Conservation (phyloP, 2,797 vertebrate genomes). For the Hippocampus kuda region DNA sequence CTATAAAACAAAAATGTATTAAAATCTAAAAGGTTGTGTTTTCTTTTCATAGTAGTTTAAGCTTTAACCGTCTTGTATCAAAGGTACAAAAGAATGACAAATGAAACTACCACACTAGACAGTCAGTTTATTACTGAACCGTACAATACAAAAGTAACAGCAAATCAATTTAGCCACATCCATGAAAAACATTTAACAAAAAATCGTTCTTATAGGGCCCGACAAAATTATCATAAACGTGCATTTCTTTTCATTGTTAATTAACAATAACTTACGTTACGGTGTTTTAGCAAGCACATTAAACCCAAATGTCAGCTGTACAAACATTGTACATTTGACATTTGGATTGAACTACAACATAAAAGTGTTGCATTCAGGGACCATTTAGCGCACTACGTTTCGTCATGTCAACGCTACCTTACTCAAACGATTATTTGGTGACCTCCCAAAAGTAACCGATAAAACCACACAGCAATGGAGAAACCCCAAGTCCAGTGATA, state of each 20-base stretch:
- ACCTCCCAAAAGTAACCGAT: background rate
- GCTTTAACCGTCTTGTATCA: too few relatives aligned
- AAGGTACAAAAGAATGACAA: too few relatives aligned
- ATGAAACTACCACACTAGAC: too few relatives aligned
- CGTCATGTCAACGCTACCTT: background rate
- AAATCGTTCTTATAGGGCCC: too few relatives aligned
- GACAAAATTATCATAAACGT: too few relatives aligned
- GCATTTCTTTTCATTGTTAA: background rate
- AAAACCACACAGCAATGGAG: background rate
- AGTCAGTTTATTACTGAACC: too few relatives aligned
- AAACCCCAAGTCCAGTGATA: background rate
- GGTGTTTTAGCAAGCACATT: background rate
- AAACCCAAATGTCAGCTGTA: background rate
- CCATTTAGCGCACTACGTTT: background rate
- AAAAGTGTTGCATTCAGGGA: background rate
- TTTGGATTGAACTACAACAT: too few relatives aligned
- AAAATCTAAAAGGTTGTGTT: background rate
- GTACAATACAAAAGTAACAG: too few relatives aligned
- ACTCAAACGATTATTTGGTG: background rate
- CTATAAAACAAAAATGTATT: background rate
- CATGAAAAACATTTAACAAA: too few relatives aligned
- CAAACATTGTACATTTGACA: too few relatives aligned
- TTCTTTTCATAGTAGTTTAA: too few relatives aligned
- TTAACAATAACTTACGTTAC: background rate
- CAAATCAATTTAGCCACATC: too few relatives aligned